Conservation (phyloP, 35 echinoderm and acorn worm genomes). For the Heliocidaris tuberculata region DNA sequence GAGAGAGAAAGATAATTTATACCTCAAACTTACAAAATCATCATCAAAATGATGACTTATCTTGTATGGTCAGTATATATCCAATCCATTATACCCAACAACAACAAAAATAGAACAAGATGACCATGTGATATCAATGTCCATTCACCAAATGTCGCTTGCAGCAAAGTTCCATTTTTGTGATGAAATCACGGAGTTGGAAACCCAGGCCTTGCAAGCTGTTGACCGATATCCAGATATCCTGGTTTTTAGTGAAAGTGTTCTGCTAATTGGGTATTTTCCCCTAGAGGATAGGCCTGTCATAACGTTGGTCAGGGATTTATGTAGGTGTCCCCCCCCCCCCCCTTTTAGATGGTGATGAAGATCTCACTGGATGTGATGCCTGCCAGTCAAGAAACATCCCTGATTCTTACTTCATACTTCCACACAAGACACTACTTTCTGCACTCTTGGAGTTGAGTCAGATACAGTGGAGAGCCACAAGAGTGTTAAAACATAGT, state of each 20-base stretch:
- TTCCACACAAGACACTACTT: neutral
- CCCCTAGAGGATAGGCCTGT: neutral
- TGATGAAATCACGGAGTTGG: neutral
- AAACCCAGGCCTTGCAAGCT: neutral
- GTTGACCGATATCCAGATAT: neutral
- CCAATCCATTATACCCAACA: neutral
- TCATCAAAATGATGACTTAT: neutral
- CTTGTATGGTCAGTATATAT: neutral
- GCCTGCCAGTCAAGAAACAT: neutral
- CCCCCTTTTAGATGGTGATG: conserved; percentile 2
- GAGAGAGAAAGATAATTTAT: neutral
- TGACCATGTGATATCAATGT: neutral
- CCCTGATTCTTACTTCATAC: neutral
- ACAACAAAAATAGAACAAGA: neutral
- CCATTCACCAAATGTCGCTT: conserved; percentile 15
- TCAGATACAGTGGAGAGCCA: too few species aligned
- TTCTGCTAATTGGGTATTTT: conserved; percentile 18
- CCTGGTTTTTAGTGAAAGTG: conserved; percentile 16
- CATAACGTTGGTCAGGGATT: neutral
- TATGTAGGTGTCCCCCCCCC: neutral
- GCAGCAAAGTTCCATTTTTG: conserved; percentile 1
- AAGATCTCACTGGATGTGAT: neutral
- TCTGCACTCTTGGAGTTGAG: neutral
- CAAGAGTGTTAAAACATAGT: too few species aligned
- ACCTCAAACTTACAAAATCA: neutral